phyloP scores from a whole-genome alignment of 2,113 vertebrate genomes.

The Poicephalus meyeri region DNA sequence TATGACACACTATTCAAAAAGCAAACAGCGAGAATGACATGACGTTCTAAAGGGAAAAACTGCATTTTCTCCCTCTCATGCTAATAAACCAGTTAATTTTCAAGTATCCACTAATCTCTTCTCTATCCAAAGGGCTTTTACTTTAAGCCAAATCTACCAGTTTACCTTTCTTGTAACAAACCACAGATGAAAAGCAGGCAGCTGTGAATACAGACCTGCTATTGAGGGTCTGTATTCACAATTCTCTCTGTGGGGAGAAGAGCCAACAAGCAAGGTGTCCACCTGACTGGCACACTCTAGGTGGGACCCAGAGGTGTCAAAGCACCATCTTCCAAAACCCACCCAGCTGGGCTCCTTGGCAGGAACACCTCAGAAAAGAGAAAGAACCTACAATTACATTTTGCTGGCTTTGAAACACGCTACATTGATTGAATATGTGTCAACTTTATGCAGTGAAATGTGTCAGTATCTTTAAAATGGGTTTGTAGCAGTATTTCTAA shows the following conservation, averaged over 20 bases:
- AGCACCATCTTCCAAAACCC: neutral
- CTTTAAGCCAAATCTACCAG: neutral
- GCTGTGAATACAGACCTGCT: neutral
- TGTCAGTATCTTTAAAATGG: neutral
- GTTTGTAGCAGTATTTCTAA: neutral
- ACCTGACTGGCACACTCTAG: neutral
- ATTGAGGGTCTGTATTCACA: neutral
- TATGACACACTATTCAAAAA: slow-evolving; percentile 7
- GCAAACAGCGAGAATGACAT: neutral
- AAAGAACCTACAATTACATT: neutral
- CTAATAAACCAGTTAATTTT: neutral
- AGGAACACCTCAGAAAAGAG: neutral
- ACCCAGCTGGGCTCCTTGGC: neutral
- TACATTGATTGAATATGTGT: neutral
- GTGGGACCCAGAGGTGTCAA: neutral
- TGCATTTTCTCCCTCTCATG: neutral
- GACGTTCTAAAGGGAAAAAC: neutral
- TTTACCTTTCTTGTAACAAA: neutral
- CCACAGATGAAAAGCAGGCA: neutral
- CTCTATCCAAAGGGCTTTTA: neutral
- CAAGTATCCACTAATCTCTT: neutral
- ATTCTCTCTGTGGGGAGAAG: neutral
- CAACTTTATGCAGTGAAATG: neutral
- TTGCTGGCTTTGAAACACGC: neutral
- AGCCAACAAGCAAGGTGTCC: neutral